Evolutionary conservation across 2,888 invertebrate genomes (phyloP).

Genomic region (Epirrhoe alternata): DNA sequence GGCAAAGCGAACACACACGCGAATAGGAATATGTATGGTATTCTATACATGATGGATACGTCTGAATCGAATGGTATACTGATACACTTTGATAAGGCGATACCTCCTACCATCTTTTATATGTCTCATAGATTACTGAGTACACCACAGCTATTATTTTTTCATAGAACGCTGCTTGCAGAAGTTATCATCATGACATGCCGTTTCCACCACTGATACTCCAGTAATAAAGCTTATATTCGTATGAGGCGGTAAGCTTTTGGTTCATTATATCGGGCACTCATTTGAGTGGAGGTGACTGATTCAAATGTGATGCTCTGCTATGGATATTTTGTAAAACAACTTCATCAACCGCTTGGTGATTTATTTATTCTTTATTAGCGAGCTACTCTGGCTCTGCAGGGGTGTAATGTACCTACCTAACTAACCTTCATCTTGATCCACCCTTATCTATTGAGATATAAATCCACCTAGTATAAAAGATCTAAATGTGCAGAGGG

Average conservation of each 20-base stretch:
- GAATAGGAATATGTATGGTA: constrained; percentile 55
- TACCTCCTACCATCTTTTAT: constrained; percentile 76
- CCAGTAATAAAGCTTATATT: constrained; percentile 48
- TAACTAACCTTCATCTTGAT: no score
- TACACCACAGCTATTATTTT: constrained; percentile 77
- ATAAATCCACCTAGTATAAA: no score
- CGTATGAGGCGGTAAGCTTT: constrained; percentile 45
- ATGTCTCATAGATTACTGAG: constrained; percentile 73
- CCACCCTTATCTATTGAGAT: no score
- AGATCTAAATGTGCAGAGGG: no score
- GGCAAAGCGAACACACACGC: constrained; percentile 63
- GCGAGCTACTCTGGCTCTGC: no score
- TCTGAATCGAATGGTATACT: constrained; percentile 64
- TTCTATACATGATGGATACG: constrained; percentile 69
- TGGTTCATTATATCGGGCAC: constrained; percentile 73
- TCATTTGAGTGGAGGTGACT: constrained; percentile 63
- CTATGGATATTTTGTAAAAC: constrained; percentile 56
- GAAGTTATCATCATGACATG: constrained; percentile 50
- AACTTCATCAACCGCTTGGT: constrained; percentile 24
- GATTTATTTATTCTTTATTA: neutral
- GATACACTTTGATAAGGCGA: constrained; percentile 75
- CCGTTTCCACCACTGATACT: constrained; percentile 42
- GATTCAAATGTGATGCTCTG: constrained; percentile 58
- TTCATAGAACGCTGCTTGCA: constrained; percentile 81
- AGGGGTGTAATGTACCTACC: no score